Percentiles rank a stretch among this genome's conserved stretches.
phyloP scores from a whole-genome alignment of 2,797 vertebrate species.

The Enteromius treurensis region DNA sequence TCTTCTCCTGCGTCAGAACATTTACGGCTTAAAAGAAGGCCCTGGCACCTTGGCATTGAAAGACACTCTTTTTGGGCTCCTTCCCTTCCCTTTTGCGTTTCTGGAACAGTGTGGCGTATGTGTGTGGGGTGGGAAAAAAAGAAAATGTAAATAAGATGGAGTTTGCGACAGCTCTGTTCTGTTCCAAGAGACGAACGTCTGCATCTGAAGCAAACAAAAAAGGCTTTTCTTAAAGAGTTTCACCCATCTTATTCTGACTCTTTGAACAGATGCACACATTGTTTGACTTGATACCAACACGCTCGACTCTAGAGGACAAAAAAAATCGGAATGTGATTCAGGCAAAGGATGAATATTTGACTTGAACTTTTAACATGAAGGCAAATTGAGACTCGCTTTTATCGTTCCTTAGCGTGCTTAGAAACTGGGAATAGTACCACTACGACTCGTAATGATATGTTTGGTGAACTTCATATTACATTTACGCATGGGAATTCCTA shows the following conservation, averaged over 20 bases:
- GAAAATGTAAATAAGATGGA: slow-evolving; percentile 71
- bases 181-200: slow-evolving; percentile 57
- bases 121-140: slow-evolving; percentile 46
- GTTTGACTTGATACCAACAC: slow-evolving; percentile 62
- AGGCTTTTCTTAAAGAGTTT: slow-evolving; percentile 60
- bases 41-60: slow-evolving; percentile 73
- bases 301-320: slow-evolving; percentile 41
- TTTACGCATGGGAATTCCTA: slow-evolving; percentile 16
- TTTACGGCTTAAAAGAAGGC: slow-evolving; percentile 70
- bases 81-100: slow-evolving; percentile 48
- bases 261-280: slow-evolving; percentile 60
- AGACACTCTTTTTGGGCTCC: slow-evolving; percentile 59
- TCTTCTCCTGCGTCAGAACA: slow-evolving; percentile 68
- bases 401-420: slow-evolving; percentile 33
- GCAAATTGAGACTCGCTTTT: slow-evolving; percentile 55
- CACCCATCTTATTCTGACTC: slow-evolving; percentile 53
- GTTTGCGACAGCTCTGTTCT: slow-evolving; percentile 60
- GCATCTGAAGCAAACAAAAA: slow-evolving; percentile 68
- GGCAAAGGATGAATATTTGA: slow-evolving; percentile 56
- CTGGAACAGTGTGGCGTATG: slow-evolving; percentile 60
- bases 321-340: slow-evolving; percentile 43
- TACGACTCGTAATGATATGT: slow-evolving; percentile 23
- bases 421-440: slow-evolving; percentile 29
- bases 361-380: slow-evolving; percentile 52
- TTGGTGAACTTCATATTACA: slow-evolving; percentile 33